Evolutionary conservation across 92 coral and sea anemone species (phyloP).

Genomic region (Parazoanthus swiftii): DNA sequence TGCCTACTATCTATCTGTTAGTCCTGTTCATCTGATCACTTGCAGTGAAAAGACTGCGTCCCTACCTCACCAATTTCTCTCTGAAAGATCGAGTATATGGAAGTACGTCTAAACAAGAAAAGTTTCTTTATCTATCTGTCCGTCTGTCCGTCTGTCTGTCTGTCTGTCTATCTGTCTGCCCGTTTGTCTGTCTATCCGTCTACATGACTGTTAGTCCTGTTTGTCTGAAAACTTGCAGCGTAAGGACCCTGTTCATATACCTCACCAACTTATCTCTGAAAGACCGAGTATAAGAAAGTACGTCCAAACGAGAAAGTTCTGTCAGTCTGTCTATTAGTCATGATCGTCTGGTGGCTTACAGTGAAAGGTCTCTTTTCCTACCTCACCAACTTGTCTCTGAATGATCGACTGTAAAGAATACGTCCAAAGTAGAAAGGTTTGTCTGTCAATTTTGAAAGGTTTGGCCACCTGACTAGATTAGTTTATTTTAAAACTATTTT

Average conservation of each 20-base stretch:
- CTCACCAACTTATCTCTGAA: constrained; percentile 97
- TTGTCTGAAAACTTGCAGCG: too few species aligned
- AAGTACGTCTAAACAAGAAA: constrained; percentile 90
- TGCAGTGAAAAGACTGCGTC: too few species aligned
- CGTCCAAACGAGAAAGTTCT: constrained; percentile 94
- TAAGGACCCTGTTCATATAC: constrained; percentile 17
- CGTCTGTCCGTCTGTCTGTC: constrained; percentile 42
- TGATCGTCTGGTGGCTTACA: too few species aligned
- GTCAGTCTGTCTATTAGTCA: too few species aligned
- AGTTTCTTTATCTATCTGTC: constrained; percentile 59
- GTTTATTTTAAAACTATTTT: too few species aligned
- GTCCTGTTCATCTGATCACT: too few species aligned
- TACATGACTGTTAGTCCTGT: too few species aligned
- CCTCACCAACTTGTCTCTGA: constrained; percentile 98
- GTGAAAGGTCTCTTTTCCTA: neutral
- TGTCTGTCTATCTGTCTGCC: too few species aligned
- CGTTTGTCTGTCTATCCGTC: too few species aligned
- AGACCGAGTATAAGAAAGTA: constrained; percentile 87
- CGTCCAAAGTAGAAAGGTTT: constrained; percentile 88
- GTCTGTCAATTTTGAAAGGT: too few species aligned
- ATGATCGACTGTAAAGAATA: constrained; percentile 86
- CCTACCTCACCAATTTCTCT: constrained; percentile 94
- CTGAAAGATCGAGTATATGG: constrained; percentile 92
- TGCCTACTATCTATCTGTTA: too few species aligned
- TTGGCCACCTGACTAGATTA: too few species aligned